Conservation (phyloP, 2,888 invertebrate genomes). For the Drosophila mettleri region DNA sequence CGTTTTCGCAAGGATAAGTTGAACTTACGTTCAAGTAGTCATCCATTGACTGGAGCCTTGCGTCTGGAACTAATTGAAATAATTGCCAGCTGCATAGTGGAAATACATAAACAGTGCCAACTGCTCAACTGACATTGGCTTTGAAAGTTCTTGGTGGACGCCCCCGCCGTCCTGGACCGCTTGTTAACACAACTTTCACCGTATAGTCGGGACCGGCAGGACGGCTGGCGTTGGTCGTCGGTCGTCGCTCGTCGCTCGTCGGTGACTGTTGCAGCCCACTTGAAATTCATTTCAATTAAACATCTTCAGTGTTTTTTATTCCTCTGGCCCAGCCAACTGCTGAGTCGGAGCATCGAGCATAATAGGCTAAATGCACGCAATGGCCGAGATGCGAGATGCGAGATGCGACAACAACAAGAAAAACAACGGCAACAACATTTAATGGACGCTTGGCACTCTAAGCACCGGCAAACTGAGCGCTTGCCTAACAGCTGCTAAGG, state of each 20-base stretch:
- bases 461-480: slow-evolving; percentile 54
- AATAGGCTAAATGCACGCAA: slow-evolving; percentile 36
- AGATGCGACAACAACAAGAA: slow-evolving; percentile 18
- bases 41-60: slow-evolving; percentile 3
- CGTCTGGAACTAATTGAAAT: slow-evolving; percentile 61
- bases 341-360: slow-evolving; percentile 17
- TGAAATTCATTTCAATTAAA: slow-evolving; percentile 68
- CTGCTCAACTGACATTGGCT: slow-evolving; percentile 17
- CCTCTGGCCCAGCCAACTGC: slow-evolving; percentile 29
- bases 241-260: too few relatives aligned
- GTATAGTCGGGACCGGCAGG: not conserved
- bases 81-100: slow-evolving; percentile 63
- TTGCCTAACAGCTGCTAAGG: not conserved
- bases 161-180: too few relatives aligned
- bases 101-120: slow-evolving; percentile 53
- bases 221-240: too few relatives aligned
- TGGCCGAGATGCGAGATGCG: slow-evolving; percentile 22
- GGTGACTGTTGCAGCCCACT: slow-evolving; percentile 8
- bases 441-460: slow-evolving; percentile 63
- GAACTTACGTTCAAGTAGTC: slow-evolving; percentile 3
- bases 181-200: slow-evolving; percentile 30
- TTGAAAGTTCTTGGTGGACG: not conserved
- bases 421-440: slow-evolving; percentile 41
- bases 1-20: slow-evolving; percentile 1
- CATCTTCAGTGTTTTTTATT: slow-evolving; percentile 19